Evolutionary conservation across 1,140 invertebrate genomes (phyloP), one percentile per base, ranked within the genome.

Genomic region (Amphibalanus amphitrite): DNA sequence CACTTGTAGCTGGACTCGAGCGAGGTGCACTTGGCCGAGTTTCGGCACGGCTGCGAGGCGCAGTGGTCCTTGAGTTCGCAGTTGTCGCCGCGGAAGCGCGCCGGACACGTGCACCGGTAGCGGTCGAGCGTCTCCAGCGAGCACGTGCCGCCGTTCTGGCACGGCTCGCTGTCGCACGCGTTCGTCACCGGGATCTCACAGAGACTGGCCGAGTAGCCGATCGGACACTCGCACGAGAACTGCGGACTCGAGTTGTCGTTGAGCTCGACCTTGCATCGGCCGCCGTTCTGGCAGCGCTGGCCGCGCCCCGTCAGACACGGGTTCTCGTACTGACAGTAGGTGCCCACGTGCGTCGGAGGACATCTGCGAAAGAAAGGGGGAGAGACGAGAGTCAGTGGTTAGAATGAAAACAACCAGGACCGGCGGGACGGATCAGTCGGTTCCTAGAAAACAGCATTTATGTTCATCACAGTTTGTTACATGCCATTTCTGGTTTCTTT

Each of bases 241-340:
- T 86, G 86, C 0, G 91, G 90, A 0, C 86, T 85, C 0, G 85
- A 84, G 65, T 10, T 67, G 65, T 29, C 84, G 83, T 82, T 79
- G 29, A 82, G 82, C 23, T 86, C 86, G 28, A 94, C 91, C 72
- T 88, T 82, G 80, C 95, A 97, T 1, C 90, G 90, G 69, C 93
- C 95, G 8, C 92, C 92, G 80, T 98, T 97, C 80, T 95, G 91
- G 81, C 91, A 94, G 67, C 91, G 86, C 17, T 81, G 86, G 83
- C 85, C 86, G 0, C 86, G 86, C 8, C 88, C 90, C 69, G 90
- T 92, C 77, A 90, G 86, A 80, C 95, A 98, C 0, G 95, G 94
- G 82, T 97, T 96, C 73, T 86, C 83, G 79, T 93, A 87, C 78
- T 97, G 90, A 78, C 95, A 98, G 82, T 92, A 96, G 79, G 95